Base-by-base conservation (phyloP, 2,113 vertebrate genomes). In the Mungos mungo region DNA sequence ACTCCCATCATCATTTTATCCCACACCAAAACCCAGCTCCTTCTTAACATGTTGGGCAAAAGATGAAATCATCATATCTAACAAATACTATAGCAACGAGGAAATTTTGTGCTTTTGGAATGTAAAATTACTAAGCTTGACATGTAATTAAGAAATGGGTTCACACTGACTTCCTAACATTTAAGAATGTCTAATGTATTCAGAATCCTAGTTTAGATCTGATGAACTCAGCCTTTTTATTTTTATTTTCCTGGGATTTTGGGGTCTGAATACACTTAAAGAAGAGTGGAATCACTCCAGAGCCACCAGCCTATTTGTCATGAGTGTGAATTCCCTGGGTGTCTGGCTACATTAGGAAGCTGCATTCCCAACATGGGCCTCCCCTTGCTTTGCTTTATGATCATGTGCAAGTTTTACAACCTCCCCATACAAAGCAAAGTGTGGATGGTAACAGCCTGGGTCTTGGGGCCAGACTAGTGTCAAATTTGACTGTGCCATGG, bases 101-200 rank as follows among this genome's bases (percentile, higher is more conserved):
- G n/a, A 84, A 82, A 88, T 18, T 82, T 85, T 3, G 72, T 94
- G 68, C 74, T 45, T 87, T 81, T 9, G 14, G 50, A 77, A 92
- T 80, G 23, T 71, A 84, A 96, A 95, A 76, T 84, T 25, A 90
- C 74, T 72, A 63, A 86, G 18, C 47, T 79, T 83, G 52, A 74
- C 57, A 50, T 71, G 14, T 35, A 89, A 87, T 83, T 89, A 93
- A 71, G 80, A 95, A 88, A 83, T 3, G 18, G 38, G 16, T 84
- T 93, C 66, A 66, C 19, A 41, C 2, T 33, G 54, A 66, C 41
- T 95, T 96, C 52, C 45, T 83, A 77, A 57, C 91, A 76, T 93
- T 68, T 76, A 91, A 88, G 8, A 81, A 80, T 81, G 21, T n/a
- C 68, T 52, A 23, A 45, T 52, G 16, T 76, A 27, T 38, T 91